Evolutionary conservation across 2,888 invertebrate species (phyloP), one percentile per base, ranked within the genome.

Genomic region (Noctua pronuba): DNA sequence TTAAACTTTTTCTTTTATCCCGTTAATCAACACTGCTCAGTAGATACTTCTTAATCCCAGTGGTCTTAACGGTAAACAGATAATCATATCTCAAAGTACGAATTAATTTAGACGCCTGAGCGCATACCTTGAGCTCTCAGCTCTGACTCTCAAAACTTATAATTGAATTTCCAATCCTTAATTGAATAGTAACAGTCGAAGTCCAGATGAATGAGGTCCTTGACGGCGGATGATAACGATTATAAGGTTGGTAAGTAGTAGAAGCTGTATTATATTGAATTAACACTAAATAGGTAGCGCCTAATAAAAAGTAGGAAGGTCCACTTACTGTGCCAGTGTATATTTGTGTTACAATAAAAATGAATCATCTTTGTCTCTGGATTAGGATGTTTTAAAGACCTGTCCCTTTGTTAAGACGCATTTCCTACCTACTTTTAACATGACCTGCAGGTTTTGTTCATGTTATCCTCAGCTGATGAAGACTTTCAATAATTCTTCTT

Each of bases 121-220:
- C 91, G 93, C 90, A 91, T 91, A 91, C 91, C 91, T 91, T 88
- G 88, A 92, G 91, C 89, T 90, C 88, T 86, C 86, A 88, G 85
- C 80, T 90, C 89, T 87, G 89, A 88, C 90, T 91, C 92, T 92
- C 92, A 89, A 93, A 94, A 94, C 93, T 94, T 94, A 93, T 94
- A 94, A 94, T 94, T 94, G 93, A 94, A 94, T 94, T 90, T 91
- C 89, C 88, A 93, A 93, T 93, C 92, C 91, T 89, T 93, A 94
- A 94, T 94, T 93, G 93, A 93, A 94, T 92, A 91, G 94, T 93
- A 93, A 93, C 94, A 94, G 93, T 93, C 91, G 90, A 92, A 93
- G 91, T 92, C 92, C 91, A 91, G 90, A 92, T 93, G 92, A 93
- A 92, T 92, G 88, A 88, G 89, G 90, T 92, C 86, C 90, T 90